Base-by-base conservation (phyloP, 2,797 vertebrate species). In the Huso huso region DNA sequence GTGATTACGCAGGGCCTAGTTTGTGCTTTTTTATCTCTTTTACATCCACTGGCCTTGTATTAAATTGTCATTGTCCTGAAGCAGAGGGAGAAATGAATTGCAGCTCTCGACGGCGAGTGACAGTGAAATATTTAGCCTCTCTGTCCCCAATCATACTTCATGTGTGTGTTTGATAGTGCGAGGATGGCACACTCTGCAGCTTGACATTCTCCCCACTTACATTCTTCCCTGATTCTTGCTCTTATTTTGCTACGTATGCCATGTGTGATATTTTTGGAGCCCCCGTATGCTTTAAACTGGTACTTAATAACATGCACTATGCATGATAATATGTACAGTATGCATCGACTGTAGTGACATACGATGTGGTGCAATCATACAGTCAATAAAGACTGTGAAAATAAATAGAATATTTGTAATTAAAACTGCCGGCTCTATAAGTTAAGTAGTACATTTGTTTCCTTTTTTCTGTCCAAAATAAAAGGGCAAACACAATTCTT, bases 121-220 rank as follows among this genome's bases (percentile, higher is more conserved):
- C 94, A 95, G 92, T 96, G 95, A 97, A 95, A 95, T 96, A 97
- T 97, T 94, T 92, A 84, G 85, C 88, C 86, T 84, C 84, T 90
- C 91, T 88, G 90, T 90, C 89, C 90, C 87, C 88, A 88, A 67
- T 94, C 92, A 91, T 91, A 90, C 89, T 92, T 90, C 90, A 84
- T 86, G 87, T 85, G 83, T 86, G 74, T 86, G 82, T 88, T 88
- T 91, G 91, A 88, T 89, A 83, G 83, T 72, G 81, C 72, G 74
- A 83, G 83, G 81, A 84, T 87, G 88, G 89, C 87, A 89, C 75
- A 63, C 66, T 81, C 80, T 76, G 69, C 68, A 69, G 79, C 74
- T 77, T 83, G 80, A 78, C 79, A 66, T 74, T 83, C 75, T 78
- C 67, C 74, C 83, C 80, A 78, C 71, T 70, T 69, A 1, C 61